Percentiles rank a stretch among this genome's conserved stretches.
Conservation (phyloP, 1,140 invertebrate genomes). For the Drosophila pallidifrons region DNA sequence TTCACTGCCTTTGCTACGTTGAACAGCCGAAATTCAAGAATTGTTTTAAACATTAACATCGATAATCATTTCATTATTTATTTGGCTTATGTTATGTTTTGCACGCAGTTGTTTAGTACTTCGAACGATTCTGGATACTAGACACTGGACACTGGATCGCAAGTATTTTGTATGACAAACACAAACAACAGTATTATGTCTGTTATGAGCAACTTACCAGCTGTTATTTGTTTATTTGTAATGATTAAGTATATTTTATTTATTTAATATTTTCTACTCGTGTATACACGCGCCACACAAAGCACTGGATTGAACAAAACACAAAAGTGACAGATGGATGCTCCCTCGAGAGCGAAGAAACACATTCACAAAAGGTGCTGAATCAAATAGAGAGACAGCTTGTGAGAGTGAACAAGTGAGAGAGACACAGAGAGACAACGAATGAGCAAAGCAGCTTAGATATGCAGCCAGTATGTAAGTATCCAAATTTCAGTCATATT, state of each 20-base stretch:
- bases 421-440: background rate
- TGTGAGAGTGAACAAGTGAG: background rate
- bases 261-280: slow-evolving; percentile 23
- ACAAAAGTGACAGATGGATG: slow-evolving; percentile 53
- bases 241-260: slow-evolving; percentile 17
- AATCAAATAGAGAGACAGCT: slow-evolving; percentile 40
- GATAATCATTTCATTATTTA: slow-evolving; percentile 29
- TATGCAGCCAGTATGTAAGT: slow-evolving; percentile 15
- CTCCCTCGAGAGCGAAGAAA: slow-evolving; percentile 34
- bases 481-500: slow-evolving; percentile 34
- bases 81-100: slow-evolving; percentile 8
- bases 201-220: slow-evolving; percentile 28
- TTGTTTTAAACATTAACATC: background rate
- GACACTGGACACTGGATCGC: background rate
- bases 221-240: slow-evolving; percentile 34
- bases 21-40: slow-evolving; percentile 18
- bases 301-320: slow-evolving; percentile 35
- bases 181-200: slow-evolving; percentile 13
- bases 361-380: slow-evolving; percentile 35
- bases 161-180: slow-evolving; percentile 19
- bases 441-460: slow-evolving; percentile 32
- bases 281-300: slow-evolving; percentile 5
- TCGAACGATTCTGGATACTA: background rate
- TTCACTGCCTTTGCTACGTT: slow-evolving; percentile 17
- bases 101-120: background rate